A percentile compares a stretch with the other conserved stretches of the same genome.
phyloP scores from a whole-genome alignment of 2,888 invertebrate species.

The Mantis religiosa region DNA sequence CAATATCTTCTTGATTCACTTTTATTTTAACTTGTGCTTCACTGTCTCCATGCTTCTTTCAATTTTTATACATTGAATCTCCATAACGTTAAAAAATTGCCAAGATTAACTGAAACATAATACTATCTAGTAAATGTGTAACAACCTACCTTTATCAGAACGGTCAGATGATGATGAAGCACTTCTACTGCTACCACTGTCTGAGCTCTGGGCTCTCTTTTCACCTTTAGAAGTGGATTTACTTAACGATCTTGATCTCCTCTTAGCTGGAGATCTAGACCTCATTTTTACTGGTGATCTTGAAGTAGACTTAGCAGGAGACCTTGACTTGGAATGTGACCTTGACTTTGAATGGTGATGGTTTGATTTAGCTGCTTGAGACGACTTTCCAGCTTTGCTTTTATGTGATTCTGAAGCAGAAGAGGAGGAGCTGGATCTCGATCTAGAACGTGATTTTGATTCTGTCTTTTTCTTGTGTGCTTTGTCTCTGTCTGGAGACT shows the following conservation, averaged over 20 bases:
- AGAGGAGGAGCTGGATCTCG: constrained; percentile 35
- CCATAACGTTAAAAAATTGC: too few relatives aligned
- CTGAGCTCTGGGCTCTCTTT: constrained; percentile 23
- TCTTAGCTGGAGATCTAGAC: constrained; percentile 36
- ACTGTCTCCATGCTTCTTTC: too few relatives aligned
- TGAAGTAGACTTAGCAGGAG: constrained; percentile 30
- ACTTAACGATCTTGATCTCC: constrained; percentile 35
- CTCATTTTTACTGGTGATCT: constrained; percentile 31
- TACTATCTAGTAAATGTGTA: too few relatives aligned
- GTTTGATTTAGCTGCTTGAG: constrained; percentile 1
- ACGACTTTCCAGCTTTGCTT: background rate
- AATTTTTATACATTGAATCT: too few relatives aligned
- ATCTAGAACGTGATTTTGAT: constrained; percentile 36
- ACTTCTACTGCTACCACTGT: constrained; percentile 17
- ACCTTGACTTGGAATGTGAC: constrained; percentile 40
- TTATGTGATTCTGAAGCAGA: constrained; percentile 12
- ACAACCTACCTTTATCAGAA: constrained; percentile 24
- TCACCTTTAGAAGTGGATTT: constrained; percentile 39
- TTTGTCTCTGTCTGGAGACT: background rate
- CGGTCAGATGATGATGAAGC: constrained; percentile 25
- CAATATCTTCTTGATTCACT: too few relatives aligned
- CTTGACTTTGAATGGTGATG: constrained; percentile 38
- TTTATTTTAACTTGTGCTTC: too few relatives aligned
- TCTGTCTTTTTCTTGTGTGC: background rate
- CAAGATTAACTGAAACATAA: too few relatives aligned